Evolutionary conservation across 1,140 invertebrate species (phyloP).

Genomic region (Trachymyrmex cornetzi): DNA sequence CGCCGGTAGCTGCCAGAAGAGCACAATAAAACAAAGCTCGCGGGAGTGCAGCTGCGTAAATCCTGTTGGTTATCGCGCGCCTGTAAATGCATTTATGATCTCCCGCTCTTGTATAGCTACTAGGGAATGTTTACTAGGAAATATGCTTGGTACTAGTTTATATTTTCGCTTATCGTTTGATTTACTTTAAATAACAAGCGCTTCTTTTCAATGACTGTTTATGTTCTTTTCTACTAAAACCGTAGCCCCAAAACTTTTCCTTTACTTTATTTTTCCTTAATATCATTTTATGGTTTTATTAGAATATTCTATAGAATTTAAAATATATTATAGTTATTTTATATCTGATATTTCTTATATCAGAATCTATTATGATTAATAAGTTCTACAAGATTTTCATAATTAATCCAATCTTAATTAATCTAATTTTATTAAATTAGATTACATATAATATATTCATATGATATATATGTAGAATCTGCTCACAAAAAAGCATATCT

Average conservation of each 20-base stretch:
- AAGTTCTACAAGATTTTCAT: conserved; percentile 6
- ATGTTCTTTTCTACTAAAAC: conserved; percentile 39
- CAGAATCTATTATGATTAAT: background rate
- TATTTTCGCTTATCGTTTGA: conserved; percentile 75
- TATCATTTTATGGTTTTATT: conserved; percentile 9
- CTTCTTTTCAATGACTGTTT: conserved; percentile 66
- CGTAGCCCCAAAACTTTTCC: background rate
- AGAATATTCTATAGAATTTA: background rate
- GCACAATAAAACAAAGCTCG: conserved; percentile 78
- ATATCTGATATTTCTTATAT: background rate
- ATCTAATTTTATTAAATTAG: background rate
- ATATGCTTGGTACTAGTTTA: conserved; percentile 71
- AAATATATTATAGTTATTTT: background rate
- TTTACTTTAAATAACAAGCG: conserved; percentile 78
- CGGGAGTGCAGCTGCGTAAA: conserved; percentile 66
- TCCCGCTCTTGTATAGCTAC: conserved; percentile 53
- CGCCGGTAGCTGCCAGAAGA: conserved; percentile 80
- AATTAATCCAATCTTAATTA: background rate
- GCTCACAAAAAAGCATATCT: background rate
- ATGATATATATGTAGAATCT: background rate
- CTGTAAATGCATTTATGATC: conserved; percentile 75
- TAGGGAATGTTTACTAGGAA: conserved; percentile 75
- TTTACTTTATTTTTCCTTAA: background rate
- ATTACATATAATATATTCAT: conserved; percentile 13
- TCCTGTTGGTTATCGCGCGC: conserved; percentile 66